Evolutionary conservation across 2,888 invertebrate species (phyloP), one percentile per base, ranked within the genome.

Genomic region (Chesias legatella): DNA sequence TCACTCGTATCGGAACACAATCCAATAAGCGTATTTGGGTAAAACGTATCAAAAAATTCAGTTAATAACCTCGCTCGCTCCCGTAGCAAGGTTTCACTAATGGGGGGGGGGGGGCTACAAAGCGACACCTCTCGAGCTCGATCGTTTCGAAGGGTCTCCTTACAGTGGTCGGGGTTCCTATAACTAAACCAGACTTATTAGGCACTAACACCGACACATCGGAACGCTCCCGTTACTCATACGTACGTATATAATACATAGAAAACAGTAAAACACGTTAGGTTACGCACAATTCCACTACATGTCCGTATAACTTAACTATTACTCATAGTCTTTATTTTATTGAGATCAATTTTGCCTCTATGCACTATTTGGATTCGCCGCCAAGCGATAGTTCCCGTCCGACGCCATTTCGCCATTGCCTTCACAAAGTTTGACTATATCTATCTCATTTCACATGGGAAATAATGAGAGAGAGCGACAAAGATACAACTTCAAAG

Each of bases 341-440:
- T 79, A 85, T 71, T 88, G 86, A 88, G 86, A 88, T 88, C 86
- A 88, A 76, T 77, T 75, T 75, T 75, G 78, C 79, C 82, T 73
- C 77, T 78, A 73, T 66, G 77, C 79, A 75, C 78, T 78, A 75
- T 60, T 67, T 66, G 56, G 64, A 60, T 62, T 56, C 64, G 66
- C 62, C 72, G 69, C 71, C 71, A 50, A 55, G 60, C 66, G 62
- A 40, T 53, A 51, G 30, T 50, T 38, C 43, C 31, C 43, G 37
- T 34, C 51, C 49, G 38, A 47, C 53, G 46, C 58, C 48, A 7
- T 47, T 60, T 34, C 53, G 54, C 56, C 64, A 53, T 61, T 57
- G 53, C 48, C 50, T 40, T 9, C 2, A 23, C 26, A 20, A 6
- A 7, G 22, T 22, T 3, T 22, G 3, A 5, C 6, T 5, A 20